Conservation (phyloP, 1,140 invertebrate species). For the Ruditapes philippinarum region DNA sequence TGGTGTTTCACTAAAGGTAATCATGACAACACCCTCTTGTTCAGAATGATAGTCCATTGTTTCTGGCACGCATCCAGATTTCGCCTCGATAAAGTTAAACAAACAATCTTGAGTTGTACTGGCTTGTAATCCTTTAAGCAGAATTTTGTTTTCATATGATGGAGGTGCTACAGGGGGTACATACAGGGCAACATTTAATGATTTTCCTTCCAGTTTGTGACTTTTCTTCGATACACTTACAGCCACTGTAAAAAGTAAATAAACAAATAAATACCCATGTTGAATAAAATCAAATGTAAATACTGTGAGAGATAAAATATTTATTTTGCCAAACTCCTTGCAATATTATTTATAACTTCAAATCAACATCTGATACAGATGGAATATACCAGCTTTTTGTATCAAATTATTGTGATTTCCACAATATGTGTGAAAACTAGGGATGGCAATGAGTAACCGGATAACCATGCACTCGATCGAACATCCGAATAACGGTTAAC, state of each 20-base stretch:
- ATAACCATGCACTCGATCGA: no score
- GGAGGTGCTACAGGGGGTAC: constrained; percentile 10
- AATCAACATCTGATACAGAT: no score
- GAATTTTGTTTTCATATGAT: constrained; percentile 18
- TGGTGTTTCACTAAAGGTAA: constrained; percentile 7
- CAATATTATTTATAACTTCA: no score
- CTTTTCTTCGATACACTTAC: background rate
- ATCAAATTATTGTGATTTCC: no score
- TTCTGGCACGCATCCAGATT: constrained; percentile 1
- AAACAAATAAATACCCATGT: no score
- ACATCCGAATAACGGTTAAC: no score
- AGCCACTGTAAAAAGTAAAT: constrained; percentile 48
- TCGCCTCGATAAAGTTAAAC: constrained; percentile 38
- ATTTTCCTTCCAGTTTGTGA: constrained; percentile 40
- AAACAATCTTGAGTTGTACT: constrained; percentile 44
- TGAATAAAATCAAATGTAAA: background rate
- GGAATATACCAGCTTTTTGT: no score
- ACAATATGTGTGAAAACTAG: no score
- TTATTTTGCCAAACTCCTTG: no score
- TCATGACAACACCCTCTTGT: constrained; percentile 30
- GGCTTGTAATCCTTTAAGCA: constrained; percentile 53
- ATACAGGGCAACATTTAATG: constrained; percentile 25
- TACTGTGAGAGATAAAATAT: no score
- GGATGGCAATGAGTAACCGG: no score
- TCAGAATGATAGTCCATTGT: background rate